A percentile compares a stretch with the other conserved stretches of the same genome.
Conservation (phyloP, 2,797 vertebrate genomes). For the Galagoides demidoff region DNA sequence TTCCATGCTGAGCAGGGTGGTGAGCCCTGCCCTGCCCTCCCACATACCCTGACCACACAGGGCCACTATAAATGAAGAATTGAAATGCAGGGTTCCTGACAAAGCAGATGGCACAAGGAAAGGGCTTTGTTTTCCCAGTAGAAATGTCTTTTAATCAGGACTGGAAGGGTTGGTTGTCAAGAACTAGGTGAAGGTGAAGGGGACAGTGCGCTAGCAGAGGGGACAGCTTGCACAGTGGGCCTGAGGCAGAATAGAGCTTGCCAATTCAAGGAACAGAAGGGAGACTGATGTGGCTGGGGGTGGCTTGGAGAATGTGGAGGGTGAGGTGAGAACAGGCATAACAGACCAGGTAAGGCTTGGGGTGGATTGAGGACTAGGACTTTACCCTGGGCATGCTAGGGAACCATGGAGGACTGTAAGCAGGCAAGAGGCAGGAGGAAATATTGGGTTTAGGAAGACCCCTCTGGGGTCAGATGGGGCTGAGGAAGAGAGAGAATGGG, state of each 20-base stretch:
- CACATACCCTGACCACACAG: background rate
- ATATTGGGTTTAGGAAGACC: background rate
- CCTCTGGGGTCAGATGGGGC: background rate
- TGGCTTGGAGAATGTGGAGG: background rate
- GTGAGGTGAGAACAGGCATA: background rate
- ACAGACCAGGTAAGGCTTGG: background rate
- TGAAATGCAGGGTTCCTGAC: background rate
- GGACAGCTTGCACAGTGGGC: background rate
- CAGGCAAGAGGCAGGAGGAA: background rate
- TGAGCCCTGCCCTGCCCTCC: background rate
- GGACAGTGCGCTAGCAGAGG: background rate
- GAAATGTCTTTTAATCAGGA: background rate
- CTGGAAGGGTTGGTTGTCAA: background rate
- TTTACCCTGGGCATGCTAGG: background rate
- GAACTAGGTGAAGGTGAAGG: slow-evolving; percentile 8
- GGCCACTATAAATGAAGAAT: too few relatives aligned
- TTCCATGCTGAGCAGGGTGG: accelerated
- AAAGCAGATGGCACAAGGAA: background rate
- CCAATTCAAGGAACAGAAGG: slow-evolving; percentile 30
- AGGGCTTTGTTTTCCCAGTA: background rate
- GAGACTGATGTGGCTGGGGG: background rate
- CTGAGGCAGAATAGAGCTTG: slow-evolving; percentile 27
- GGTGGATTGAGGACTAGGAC: background rate
- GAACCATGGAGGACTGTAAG: background rate
- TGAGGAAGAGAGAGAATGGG: background rate